These are phyloP conservation scores for Labeo calbasu DNA, from an alignment of 2,797 vertebrate species.

Conservation along the genomic window DNA sequence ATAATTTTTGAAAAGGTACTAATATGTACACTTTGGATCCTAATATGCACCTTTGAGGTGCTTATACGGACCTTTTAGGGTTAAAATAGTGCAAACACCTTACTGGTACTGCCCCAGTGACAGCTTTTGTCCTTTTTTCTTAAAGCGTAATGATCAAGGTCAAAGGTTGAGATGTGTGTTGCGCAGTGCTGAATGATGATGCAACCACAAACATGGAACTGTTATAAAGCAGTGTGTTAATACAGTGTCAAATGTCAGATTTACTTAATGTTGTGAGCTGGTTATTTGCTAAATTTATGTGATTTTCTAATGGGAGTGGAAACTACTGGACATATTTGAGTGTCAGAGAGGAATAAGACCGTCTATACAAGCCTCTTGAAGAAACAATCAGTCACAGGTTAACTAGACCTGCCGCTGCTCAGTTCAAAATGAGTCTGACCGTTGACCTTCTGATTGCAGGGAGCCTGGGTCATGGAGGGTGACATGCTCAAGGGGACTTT, in stretches of 20 bases:
- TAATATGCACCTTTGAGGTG: not conserved
- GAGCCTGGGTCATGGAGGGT: slow-evolving; percentile 84
- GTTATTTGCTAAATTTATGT: not conserved
- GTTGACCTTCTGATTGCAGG: slow-evolving; percentile 72
- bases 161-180: not conserved
- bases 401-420: not conserved
- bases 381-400: not conserved
- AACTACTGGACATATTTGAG: not conserved
- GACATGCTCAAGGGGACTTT: slow-evolving; percentile 82
- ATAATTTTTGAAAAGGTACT: too few species aligned
- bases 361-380: slow-evolving; percentile 37
- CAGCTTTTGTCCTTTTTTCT: not conserved
- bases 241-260: not conserved
- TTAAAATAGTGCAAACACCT: not conserved
- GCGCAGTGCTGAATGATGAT: not conserved
- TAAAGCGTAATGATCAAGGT: not conserved
- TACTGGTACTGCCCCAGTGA: not conserved
- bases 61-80: not conserved
- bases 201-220: not conserved
- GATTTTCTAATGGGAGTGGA: not conserved
- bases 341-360: not conserved
- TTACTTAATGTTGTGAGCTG: not conserved
- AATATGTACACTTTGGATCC: too few species aligned
- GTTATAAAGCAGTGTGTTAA: not conserved
- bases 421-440: slow-evolving; percentile 18